Conservation (phyloP, 2,888 invertebrate species). For the Anarsia innoxiella region DNA sequence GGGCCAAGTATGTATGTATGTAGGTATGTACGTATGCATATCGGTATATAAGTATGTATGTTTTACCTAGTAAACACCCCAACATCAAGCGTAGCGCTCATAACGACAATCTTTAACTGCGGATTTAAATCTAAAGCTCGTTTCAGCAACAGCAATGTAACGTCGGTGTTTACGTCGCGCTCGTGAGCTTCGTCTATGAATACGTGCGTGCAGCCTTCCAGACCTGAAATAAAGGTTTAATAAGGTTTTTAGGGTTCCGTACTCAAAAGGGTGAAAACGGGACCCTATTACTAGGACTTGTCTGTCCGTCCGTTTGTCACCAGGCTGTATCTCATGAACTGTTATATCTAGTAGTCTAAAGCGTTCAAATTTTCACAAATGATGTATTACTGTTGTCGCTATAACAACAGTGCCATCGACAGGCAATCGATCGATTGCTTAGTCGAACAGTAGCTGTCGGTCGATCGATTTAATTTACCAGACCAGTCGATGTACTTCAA, state of each 20-base stretch:
- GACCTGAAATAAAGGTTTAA: constrained; percentile 33
- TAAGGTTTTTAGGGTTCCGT: neutral
- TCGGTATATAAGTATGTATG: neutral
- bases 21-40: neutral
- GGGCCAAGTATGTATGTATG: neutral
- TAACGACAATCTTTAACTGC: constrained; percentile 76
- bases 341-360: neutral
- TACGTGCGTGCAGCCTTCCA: constrained; percentile 78
- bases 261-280: neutral
- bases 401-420: too few species aligned
- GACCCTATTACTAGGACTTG: neutral
- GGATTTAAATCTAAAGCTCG: constrained; percentile 70
- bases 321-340: constrained; percentile 1
- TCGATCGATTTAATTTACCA: too few species aligned
- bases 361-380: neutral
- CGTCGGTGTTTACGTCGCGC: constrained; percentile 80
- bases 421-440: too few species aligned
- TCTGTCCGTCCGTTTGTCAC: neutral
- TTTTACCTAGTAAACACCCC: constrained; percentile 73
- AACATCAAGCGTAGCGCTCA: constrained; percentile 84
- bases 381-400: neutral
- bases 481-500: too few species aligned
- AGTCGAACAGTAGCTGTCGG: too few species aligned
- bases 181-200: constrained; percentile 86
- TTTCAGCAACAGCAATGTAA: constrained; percentile 76